phyloP scores from a whole-genome alignment of 2,113 vertebrate species.

The Megaceryle maxima region DNA sequence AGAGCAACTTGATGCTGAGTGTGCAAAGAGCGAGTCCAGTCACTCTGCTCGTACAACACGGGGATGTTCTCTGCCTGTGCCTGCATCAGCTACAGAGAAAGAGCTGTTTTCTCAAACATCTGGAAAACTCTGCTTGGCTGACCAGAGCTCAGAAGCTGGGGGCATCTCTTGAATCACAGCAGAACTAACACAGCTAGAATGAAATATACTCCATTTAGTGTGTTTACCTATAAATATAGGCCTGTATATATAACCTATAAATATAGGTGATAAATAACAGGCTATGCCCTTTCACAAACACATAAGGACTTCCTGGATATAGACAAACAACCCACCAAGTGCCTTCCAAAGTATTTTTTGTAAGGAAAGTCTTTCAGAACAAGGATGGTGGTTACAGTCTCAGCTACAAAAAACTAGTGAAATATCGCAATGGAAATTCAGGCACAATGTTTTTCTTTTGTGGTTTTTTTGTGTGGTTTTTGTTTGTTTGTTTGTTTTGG shows the following conservation, averaged over 20 bases:
- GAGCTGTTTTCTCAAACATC: not conserved
- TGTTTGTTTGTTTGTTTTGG: not conserved
- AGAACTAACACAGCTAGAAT: not conserved
- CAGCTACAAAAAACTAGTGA: not conserved
- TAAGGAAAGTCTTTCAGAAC: not conserved
- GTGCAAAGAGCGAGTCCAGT: not conserved
- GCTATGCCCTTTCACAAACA: not conserved
- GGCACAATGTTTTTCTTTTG: not conserved
- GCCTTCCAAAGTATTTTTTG: not conserved
- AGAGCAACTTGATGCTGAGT: not conserved
- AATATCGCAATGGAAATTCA: not conserved
- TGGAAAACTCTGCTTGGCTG: not conserved
- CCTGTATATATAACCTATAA: not conserved
- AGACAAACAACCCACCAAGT: not conserved
- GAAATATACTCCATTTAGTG: not conserved
- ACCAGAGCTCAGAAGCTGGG: not conserved
- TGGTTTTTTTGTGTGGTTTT: too few relatives aligned
- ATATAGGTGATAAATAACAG: not conserved
- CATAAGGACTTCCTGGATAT: not conserved
- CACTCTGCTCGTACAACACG: rapidly evolving
- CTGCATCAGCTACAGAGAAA: not conserved
- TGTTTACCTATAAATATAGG: not conserved
- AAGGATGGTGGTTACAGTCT: not conserved
- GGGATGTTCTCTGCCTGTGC: not conserved
- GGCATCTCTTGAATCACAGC: not conserved